Percentiles rank a stretch among this genome's conserved stretches.
Evolutionary conservation across 1,140 invertebrate species (phyloP).

Genomic region (Lutraria rhynchaena): DNA sequence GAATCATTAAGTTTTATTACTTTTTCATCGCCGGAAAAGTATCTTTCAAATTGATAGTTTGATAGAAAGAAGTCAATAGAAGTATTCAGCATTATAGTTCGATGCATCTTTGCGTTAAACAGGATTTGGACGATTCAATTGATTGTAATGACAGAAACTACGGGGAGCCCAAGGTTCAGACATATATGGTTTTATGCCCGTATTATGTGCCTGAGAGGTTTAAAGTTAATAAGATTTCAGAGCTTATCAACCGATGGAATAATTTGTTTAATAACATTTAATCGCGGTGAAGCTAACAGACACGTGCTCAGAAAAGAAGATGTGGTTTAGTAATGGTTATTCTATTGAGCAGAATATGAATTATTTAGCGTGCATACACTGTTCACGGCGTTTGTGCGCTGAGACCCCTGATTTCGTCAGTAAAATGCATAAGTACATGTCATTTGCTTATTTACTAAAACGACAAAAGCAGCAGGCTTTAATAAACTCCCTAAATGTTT

Average conservation of each 20-base stretch:
- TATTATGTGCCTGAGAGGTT: constrained; percentile 30
- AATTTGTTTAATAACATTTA: constrained; percentile 3
- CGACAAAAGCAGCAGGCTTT: no score
- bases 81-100: constrained; percentile 3
- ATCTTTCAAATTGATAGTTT: constrained; percentile 40
- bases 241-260: constrained; percentile 17
- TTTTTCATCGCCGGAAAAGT: constrained; percentile 16
- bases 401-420: no score
- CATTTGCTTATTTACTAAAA: no score
- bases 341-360: no score
- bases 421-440: no score
- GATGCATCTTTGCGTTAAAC: constrained; percentile 7
- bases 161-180: constrained; percentile 14
- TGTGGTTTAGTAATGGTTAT: no score
- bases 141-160: neutral
- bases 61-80: constrained; percentile 5
- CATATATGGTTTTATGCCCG: constrained; percentile 2
- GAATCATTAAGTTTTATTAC: neutral
- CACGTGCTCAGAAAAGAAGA: no score
- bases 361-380: no score
- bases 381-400: no score
- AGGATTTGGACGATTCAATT: constrained; percentile 11
- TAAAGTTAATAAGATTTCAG: constrained; percentile 32
- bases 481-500: no score
- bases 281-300: neutral